Evolutionary conservation across 1,140 invertebrate species (phyloP).

Genomic region (Eupeodes corollae): DNA sequence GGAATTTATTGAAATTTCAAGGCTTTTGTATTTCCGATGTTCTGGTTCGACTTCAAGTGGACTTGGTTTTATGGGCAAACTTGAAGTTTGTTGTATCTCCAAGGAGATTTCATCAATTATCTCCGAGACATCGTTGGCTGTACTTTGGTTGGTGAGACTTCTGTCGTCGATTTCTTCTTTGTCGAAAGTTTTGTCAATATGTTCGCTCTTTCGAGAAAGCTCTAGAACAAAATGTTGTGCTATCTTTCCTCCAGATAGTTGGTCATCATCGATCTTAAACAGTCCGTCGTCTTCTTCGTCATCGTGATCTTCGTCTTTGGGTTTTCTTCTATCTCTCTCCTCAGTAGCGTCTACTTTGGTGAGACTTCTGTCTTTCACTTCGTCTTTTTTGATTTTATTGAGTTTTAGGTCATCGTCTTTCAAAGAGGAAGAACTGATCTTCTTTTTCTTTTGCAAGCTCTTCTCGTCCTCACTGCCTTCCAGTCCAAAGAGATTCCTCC

Average conservation of each 20-base stretch:
- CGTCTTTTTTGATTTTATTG: neutral
- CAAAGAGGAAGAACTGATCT: neutral
- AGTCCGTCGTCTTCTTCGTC: constrained; percentile 9
- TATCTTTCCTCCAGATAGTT: constrained; percentile 27
- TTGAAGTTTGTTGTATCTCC: too few species aligned
- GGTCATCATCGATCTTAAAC: constrained; percentile 28
- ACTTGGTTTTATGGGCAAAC: neutral
- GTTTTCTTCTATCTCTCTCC: constrained; percentile 11
- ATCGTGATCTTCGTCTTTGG: constrained; percentile 13
- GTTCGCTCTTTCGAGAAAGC: constrained; percentile 1
- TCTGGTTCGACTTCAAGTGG: too few species aligned
- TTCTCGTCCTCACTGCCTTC: neutral
- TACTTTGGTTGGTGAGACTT: constrained; percentile 26
- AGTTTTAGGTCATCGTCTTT: neutral
- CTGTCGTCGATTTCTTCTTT: constrained; percentile 11
- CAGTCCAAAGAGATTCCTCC: neutral
- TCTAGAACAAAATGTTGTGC: constrained; percentile 26
- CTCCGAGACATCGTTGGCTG: constrained; percentile 32
- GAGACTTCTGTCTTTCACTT: neutral
- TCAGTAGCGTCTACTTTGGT: neutral
- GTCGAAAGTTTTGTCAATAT: constrained; percentile 14
- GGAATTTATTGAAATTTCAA: too few species aligned
- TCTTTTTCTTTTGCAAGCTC: neutral
- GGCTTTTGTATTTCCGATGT: too few species aligned
- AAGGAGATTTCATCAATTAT: constrained; percentile 16